phyloP scores from a whole-genome alignment of 1,140 invertebrate species.

The Drosophila grimshawi region DNA sequence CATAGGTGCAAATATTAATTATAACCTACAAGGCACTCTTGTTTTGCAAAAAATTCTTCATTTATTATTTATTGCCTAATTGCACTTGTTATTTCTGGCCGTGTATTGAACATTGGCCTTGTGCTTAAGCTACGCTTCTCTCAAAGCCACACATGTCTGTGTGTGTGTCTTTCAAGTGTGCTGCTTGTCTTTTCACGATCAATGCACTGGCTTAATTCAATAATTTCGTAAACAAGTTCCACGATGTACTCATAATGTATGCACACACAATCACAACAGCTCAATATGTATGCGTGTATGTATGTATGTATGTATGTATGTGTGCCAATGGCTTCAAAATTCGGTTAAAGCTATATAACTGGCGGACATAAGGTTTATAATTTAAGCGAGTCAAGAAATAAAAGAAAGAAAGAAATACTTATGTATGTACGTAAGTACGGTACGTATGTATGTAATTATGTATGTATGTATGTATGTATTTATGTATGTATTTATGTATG shows the following conservation, averaged over 20 bases:
- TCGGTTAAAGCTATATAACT: slow-evolving; percentile 4
- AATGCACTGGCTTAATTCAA: slow-evolving; percentile 47
- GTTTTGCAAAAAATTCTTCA: too few species aligned
- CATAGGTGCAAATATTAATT: too few species aligned
- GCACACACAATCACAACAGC: slow-evolving; percentile 50
- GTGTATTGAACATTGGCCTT: slow-evolving; percentile 27
- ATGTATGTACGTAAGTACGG: not conserved
- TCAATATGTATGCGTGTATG: slow-evolving; percentile 36
- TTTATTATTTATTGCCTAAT: too few species aligned
- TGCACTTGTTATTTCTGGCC: not conserved
- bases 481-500: slow-evolving; percentile 9
- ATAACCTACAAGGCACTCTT: too few species aligned
- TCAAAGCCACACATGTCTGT: slow-evolving; percentile 7
- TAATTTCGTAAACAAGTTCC: slow-evolving; percentile 71
- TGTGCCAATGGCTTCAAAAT: too few species aligned
- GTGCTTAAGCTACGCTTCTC: not conserved
- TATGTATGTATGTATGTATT: slow-evolving; percentile 18
- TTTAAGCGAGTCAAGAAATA: slow-evolving; percentile 17
- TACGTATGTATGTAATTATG: slow-evolving; percentile 2
- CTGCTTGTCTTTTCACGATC: slow-evolving; percentile 22
- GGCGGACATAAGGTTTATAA: slow-evolving; percentile 32
- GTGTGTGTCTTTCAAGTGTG: slow-evolving; percentile 2
- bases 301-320: too few species aligned
- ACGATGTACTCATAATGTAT: slow-evolving; percentile 64
- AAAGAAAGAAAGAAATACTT: slow-evolving; percentile 28